Percentiles rank a stretch among this genome's conserved stretches.
Evolutionary conservation across 2,113 vertebrate species (phyloP).

Genomic region (Xiphias gladius): DNA sequence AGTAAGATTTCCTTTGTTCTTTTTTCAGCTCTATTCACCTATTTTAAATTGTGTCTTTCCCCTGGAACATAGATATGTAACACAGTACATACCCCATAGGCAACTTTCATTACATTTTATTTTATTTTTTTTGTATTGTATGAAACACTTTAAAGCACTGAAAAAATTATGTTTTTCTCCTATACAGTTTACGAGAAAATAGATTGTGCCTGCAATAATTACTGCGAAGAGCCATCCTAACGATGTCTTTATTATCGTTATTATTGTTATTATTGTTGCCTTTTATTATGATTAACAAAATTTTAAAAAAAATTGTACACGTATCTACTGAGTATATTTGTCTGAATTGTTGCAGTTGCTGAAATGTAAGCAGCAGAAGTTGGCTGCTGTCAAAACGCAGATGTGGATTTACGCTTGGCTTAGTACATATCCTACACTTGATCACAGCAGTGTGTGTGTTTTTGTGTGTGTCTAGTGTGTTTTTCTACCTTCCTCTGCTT

Average conservation of each 20-base stretch:
- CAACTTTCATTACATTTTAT: not conserved
- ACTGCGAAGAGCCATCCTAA: not conserved
- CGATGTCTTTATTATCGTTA: not conserved
- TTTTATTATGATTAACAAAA: not conserved
- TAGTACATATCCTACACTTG: not conserved
- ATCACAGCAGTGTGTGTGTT: not conserved
- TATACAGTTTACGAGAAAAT: not conserved
- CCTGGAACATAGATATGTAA: not conserved
- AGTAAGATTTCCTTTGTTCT: not conserved
- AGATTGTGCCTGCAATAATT: not conserved
- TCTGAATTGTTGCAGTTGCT: not conserved
- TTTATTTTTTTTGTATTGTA: not conserved
- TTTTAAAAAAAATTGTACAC: no score
- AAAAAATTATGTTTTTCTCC: conserved; percentile 1
- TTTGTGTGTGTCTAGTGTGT: not conserved
- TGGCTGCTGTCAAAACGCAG: not conserved
- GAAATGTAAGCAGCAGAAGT: not conserved
- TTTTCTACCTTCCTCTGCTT: conserved; percentile 17
- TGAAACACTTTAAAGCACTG: not conserved
- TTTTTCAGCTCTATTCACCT: not conserved
- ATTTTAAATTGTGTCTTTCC: not conserved
- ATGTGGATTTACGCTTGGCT: not conserved
- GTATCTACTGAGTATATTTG: not conserved
- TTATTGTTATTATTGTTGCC: not conserved
- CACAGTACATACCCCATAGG: not conserved